A percentile compares a stretch with the other conserved stretches of the same genome.
Evolutionary conservation across 1,140 invertebrate species (phyloP).

Genomic region (Phymastichus coffea): DNA sequence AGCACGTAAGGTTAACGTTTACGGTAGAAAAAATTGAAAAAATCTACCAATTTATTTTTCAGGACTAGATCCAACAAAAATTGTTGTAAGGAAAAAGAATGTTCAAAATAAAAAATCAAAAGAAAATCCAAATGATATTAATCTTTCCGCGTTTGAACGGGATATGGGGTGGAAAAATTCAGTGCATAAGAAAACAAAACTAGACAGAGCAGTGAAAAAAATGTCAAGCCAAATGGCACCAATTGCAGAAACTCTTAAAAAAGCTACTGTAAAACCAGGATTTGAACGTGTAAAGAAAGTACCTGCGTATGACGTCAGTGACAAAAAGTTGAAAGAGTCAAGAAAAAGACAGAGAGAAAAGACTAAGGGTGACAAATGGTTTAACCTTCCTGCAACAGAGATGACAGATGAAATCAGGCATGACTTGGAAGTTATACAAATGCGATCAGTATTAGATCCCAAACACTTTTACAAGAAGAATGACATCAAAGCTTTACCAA

Average conservation of each 20-base stretch:
- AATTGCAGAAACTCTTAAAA: slow-evolving; percentile 57
- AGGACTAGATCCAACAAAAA: slow-evolving; percentile 33
- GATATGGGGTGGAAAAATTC: slow-evolving; percentile 57
- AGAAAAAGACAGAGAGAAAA: slow-evolving; percentile 67
- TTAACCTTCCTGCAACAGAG: slow-evolving; percentile 81
- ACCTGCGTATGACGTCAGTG: slow-evolving; percentile 62
- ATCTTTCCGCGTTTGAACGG: slow-evolving; percentile 41
- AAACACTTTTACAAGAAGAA: slow-evolving; percentile 94
- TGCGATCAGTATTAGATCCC: slow-evolving; percentile 89
- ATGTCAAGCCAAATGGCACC: slow-evolving; percentile 33
- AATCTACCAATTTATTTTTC: slow-evolving; percentile 13
- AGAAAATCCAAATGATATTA: slow-evolving; percentile 36
- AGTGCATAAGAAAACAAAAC: background rate
- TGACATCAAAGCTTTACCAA: slow-evolving; percentile 81
- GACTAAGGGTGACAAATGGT: slow-evolving; percentile 87
- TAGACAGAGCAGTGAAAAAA: slow-evolving; percentile 13
- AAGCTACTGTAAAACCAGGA: slow-evolving; percentile 65
- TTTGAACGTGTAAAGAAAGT: slow-evolving; percentile 67
- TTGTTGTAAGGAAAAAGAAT: slow-evolving; percentile 23
- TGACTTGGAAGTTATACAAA: slow-evolving; percentile 85
- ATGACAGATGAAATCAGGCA: slow-evolving; percentile 83
- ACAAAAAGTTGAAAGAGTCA: slow-evolving; percentile 60
- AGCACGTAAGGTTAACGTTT: too few species aligned
- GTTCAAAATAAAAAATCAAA: slow-evolving; percentile 17
- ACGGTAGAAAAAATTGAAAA: slow-evolving; percentile 6